Percentiles rank a stretch among this genome's conserved stretches.
phyloP scores from a whole-genome alignment of 2,888 invertebrate species.

The Stictocephala bisonia region DNA sequence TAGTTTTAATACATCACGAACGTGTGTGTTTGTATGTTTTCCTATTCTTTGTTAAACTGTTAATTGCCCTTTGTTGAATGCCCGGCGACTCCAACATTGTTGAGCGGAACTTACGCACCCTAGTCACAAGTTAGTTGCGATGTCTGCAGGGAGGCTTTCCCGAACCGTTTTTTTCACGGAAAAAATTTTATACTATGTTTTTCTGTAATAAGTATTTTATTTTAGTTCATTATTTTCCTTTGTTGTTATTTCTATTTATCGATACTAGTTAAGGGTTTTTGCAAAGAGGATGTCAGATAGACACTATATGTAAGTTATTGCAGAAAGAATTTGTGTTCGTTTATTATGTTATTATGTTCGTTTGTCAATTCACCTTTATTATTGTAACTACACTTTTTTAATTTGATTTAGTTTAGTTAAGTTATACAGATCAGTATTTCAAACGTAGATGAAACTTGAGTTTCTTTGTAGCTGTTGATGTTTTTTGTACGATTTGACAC shows the following conservation, averaged over 20 bases:
- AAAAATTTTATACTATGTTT: constrained; percentile 57
- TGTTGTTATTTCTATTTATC: constrained; percentile 57
- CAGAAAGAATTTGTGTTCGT: constrained; percentile 37
- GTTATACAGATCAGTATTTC: constrained; percentile 36
- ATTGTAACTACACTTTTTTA: constrained; percentile 36
- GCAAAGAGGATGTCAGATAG: constrained; percentile 43
- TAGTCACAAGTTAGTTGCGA: constrained; percentile 58
- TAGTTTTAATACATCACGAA: constrained; percentile 48
- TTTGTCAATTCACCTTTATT: constrained; percentile 25
- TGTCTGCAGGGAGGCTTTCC: constrained; percentile 56
- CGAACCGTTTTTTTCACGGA: constrained; percentile 49
- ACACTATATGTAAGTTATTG: constrained; percentile 34
- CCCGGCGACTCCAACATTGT: constrained; percentile 57
- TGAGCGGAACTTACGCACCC: constrained; percentile 56
- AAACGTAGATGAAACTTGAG: constrained; percentile 22
- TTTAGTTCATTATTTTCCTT: constrained; percentile 55
- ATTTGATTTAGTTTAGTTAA: constrained; percentile 31
- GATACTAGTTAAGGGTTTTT: constrained; percentile 48
- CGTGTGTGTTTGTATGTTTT: constrained; percentile 50
- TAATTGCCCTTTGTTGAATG: constrained; percentile 52
- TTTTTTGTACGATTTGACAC: constrained; percentile 30
- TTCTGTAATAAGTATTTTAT: constrained; percentile 56
- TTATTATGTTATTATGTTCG: constrained; percentile 35
- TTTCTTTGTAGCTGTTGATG: constrained; percentile 29
- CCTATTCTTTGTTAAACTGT: constrained; percentile 55